Conservation (phyloP, 2,888 invertebrate genomes). For the Campoplex nolae region DNA sequence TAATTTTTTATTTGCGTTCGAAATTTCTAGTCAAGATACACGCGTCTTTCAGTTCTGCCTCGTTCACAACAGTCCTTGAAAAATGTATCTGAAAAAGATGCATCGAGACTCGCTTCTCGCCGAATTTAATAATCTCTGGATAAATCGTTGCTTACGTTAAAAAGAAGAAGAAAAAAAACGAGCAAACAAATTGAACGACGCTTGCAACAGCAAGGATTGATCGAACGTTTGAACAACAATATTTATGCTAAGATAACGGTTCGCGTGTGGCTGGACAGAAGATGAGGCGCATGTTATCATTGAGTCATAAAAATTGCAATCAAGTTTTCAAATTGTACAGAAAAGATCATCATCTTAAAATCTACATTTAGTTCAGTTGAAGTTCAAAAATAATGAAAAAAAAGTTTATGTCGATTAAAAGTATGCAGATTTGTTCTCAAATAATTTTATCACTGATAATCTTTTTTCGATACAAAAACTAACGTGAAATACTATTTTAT, state of each 20-base stretch:
- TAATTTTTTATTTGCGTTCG: background rate
- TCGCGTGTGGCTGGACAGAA: conserved; percentile 31
- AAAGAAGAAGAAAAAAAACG: background rate
- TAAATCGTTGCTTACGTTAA: conserved; percentile 17
- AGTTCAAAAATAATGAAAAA: background rate
- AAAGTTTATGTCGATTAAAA: background rate
- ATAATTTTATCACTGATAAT: background rate
- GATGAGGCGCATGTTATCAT: conserved; percentile 41
- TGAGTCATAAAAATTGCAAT: conserved; percentile 46
- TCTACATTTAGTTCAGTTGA: background rate
- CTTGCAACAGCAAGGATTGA: conserved; percentile 5
- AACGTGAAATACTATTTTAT: background rate
- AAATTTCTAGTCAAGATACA: background rate
- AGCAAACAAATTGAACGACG: conserved; percentile 10
- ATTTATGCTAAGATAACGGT: conserved; percentile 40
- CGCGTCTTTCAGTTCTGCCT: background rate
- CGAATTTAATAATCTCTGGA: background rate
- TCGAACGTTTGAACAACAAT: conserved; percentile 46
- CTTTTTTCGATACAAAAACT: background rate
- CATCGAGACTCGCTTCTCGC: background rate
- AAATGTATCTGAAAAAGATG: background rate
- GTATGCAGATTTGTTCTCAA: background rate
- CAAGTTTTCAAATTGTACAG: conserved; percentile 13
- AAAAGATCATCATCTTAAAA: background rate
- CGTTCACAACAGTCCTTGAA: background rate